Evolutionary conservation across 1,140 invertebrate genomes (phyloP).

Genomic region (Trichonephila clavata): DNA sequence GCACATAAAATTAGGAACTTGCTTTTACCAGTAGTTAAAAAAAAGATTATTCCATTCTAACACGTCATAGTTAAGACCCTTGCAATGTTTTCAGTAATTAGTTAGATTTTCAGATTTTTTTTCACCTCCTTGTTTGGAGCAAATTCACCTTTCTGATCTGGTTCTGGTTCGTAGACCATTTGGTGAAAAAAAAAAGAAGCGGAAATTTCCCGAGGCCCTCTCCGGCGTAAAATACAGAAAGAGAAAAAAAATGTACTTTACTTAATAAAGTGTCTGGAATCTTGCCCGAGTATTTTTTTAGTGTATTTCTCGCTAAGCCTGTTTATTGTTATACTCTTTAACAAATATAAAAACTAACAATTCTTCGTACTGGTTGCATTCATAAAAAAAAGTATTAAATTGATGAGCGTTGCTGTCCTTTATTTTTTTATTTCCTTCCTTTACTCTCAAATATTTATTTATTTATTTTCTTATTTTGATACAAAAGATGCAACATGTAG

Average conservation of each 20-base stretch:
- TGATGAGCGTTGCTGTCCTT: constrained; percentile 1
- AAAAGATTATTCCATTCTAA: not conserved
- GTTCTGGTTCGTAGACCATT: constrained; percentile 25
- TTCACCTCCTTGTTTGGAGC: not conserved
- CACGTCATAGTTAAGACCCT: constrained; percentile 32
- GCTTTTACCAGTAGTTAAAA: not conserved
- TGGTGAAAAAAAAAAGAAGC: not conserved
- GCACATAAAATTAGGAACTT: not conserved
- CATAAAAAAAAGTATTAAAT: constrained; percentile 25
- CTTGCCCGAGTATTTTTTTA: constrained; percentile 44
- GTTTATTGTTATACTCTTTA: constrained; percentile 48
- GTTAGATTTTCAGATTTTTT: constrained; percentile 34
- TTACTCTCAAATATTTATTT: not conserved
- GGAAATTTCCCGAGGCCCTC: constrained; percentile 22
- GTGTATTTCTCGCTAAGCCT: constrained; percentile 3
- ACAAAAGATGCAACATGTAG: constrained; percentile 25
- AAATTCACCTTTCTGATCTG: constrained; percentile 40
- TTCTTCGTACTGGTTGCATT: constrained; percentile 16
- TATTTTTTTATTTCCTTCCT: not conserved
- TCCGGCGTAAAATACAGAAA: not conserved
- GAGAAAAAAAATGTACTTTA: constrained; percentile 32
- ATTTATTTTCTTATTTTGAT: not conserved
- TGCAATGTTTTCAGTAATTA: constrained; percentile 40
- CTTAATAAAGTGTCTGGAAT: constrained; percentile 48
- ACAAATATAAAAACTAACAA: constrained; percentile 34